phyloP scores from a whole-genome alignment of 2,113 vertebrate species.

The Coryphaenoides rupestris region DNA sequence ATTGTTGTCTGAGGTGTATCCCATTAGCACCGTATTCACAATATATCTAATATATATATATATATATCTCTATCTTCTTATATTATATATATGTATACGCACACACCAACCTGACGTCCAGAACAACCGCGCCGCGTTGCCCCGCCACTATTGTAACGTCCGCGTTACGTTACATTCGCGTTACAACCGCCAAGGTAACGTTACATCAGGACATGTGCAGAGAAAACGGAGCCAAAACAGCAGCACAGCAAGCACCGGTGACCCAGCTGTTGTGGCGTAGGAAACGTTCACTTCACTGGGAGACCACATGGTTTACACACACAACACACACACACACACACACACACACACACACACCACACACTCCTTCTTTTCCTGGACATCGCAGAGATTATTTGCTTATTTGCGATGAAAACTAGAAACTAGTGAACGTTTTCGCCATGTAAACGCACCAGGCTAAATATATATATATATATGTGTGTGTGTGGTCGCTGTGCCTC shows the following conservation, averaged over 20 bases:
- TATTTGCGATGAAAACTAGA: neutral
- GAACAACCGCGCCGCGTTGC: neutral
- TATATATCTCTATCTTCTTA: fast-evolving
- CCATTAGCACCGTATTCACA: neutral
- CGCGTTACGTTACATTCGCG: no score
- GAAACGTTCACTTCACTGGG: conserved; percentile 36
- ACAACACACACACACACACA: no score
- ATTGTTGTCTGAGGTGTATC: conserved; percentile 57
- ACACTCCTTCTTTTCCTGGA: conserved; percentile 16
- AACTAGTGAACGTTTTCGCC: no score
- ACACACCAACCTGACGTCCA: neutral
- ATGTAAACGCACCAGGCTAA: neutral
- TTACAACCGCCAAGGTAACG: neutral
- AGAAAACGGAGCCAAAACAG: conserved; percentile 18
- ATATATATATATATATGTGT: neutral
- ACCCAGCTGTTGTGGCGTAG: conserved; percentile 56
- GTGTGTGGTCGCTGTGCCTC: neutral
- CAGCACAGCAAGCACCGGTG: no score
- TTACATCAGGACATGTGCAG: neutral
- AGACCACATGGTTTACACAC: conserved; percentile 54
- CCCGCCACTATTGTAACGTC: no score
- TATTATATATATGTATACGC: no score
- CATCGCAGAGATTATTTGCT: neutral
- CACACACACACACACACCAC: no score
- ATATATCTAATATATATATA: neutral